phyloP scores from a whole-genome alignment of 1,140 invertebrate species.

The Drosophila micromelanica region DNA sequence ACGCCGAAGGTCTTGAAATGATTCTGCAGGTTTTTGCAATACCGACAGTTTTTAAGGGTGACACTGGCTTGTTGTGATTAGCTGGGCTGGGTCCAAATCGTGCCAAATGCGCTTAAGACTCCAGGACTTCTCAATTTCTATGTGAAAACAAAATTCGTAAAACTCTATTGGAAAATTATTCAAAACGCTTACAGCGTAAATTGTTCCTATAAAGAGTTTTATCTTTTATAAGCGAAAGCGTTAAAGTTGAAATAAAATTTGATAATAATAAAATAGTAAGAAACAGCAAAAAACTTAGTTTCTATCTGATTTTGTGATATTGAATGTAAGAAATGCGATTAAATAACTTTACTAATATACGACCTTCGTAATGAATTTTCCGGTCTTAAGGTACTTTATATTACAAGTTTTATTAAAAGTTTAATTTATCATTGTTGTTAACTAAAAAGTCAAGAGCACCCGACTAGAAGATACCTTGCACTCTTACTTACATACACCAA shows the following conservation, averaged over 20 bases:
- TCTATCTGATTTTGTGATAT: conserved; percentile 61
- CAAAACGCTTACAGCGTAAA: conserved; percentile 53
- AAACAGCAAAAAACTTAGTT: neutral
- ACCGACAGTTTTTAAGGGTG: neutral
- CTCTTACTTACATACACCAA: too few species aligned
- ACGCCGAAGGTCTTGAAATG: conserved; percentile 64
- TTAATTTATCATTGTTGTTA: conserved; percentile 36
- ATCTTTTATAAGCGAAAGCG: conserved; percentile 28
- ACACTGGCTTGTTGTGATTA: conserved; percentile 32
- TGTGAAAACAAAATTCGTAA: conserved; percentile 49
- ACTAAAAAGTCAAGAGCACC: conserved; percentile 11
- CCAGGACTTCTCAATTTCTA: conserved; percentile 6
- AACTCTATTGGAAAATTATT: conserved; percentile 77
- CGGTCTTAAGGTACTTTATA: neutral
- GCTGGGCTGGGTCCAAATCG: conserved; percentile 14
- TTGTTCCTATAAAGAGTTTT: conserved; percentile 30
- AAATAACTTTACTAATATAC: too few species aligned
- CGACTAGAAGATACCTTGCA: too few species aligned
- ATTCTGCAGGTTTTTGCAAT: conserved; percentile 66
- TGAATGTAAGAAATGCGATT: too few species aligned
- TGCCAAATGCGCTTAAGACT: conserved; percentile 50
- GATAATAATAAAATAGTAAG: too few species aligned
- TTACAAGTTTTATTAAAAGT: conserved; percentile 4
- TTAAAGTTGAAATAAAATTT: too few species aligned
- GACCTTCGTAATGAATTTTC: conserved; percentile 22